Conservation (phyloP, 2,113 vertebrate genomes). For the Labeo rohita region DNA sequence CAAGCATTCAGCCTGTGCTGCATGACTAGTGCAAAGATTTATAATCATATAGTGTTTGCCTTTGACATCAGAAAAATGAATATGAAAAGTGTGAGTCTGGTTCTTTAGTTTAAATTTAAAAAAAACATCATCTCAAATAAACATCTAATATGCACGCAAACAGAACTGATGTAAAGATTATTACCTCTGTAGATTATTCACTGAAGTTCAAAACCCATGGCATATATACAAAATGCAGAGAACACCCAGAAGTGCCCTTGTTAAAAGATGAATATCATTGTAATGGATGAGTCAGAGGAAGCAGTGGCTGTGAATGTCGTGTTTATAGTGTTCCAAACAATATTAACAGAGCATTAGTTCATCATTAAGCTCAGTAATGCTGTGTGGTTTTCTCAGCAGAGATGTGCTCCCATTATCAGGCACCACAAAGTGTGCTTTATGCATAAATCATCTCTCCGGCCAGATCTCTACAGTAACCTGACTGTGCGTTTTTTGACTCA, state of each 20-base stretch:
- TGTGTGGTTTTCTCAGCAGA: constrained; percentile 37
- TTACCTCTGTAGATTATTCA: neutral
- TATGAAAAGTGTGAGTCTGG: neutral
- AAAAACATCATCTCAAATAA: constrained; percentile 5
- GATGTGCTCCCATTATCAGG: constrained; percentile 36
- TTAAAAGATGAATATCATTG: constrained; percentile 40
- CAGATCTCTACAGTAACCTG: neutral
- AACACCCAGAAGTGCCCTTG: constrained; percentile 44
- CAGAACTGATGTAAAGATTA: constrained; percentile 8
- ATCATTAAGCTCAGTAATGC: constrained; percentile 49
- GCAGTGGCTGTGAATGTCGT: constrained; percentile 29
- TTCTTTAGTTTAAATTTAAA: constrained; percentile 8
- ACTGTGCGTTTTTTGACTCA: neutral
- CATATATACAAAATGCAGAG: constrained; percentile 12
- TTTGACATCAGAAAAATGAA: neutral
- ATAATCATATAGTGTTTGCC: neutral
- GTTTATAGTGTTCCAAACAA: constrained; percentile 41
- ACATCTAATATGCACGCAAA: constrained; percentile 13
- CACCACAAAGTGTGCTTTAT: constrained; percentile 29
- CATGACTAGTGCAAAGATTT: neutral
- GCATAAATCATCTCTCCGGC: neutral
- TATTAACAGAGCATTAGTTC: constrained; percentile 14
- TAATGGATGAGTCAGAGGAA: constrained; percentile 52
- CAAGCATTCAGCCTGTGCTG: neutral
- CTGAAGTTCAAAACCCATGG: neutral